phyloP scores from a whole-genome alignment of 2,797 vertebrate genomes.

The Acipenser transmontanus region DNA sequence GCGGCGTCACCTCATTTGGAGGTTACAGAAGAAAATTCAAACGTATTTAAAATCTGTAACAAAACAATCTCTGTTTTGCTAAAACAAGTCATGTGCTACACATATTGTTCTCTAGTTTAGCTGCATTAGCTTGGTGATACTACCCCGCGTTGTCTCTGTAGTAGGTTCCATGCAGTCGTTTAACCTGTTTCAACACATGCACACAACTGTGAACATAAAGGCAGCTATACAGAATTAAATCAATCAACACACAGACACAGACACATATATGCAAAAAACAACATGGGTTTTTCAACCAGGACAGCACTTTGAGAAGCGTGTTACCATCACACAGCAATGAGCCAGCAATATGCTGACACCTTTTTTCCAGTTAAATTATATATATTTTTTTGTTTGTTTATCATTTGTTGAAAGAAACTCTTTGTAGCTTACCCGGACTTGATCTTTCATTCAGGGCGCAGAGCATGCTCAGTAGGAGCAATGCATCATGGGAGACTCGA shows the following conservation, averaged over 20 bases:
- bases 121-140: too few species aligned
- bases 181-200: conserved; percentile 27
- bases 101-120: too few species aligned
- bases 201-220: conserved; percentile 27
- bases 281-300: conserved; percentile 32
- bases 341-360: conserved; percentile 53
- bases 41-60: too few species aligned
- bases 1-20: too few species aligned
- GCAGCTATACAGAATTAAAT: conserved; percentile 40
- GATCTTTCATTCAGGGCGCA: conserved; percentile 43
- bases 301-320: conserved; percentile 26
- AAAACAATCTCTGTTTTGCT: too few species aligned
- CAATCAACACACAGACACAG: conserved; percentile 61
- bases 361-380: conserved; percentile 7
- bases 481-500: conserved; percentile 43
- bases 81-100: too few species aligned
- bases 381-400: conserved; percentile 33
- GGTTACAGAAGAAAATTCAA: too few species aligned
- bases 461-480: conserved; percentile 34
- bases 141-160: conserved; percentile 11
- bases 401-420: conserved; percentile 27
- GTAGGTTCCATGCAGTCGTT: conserved; percentile 25
- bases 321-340: conserved; percentile 26
- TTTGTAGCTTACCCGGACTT: conserved; percentile 42
- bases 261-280: conserved; percentile 36